phyloP scores from a whole-genome alignment of 2,113 vertebrate genomes.

The Toxotes jaculatrix region DNA sequence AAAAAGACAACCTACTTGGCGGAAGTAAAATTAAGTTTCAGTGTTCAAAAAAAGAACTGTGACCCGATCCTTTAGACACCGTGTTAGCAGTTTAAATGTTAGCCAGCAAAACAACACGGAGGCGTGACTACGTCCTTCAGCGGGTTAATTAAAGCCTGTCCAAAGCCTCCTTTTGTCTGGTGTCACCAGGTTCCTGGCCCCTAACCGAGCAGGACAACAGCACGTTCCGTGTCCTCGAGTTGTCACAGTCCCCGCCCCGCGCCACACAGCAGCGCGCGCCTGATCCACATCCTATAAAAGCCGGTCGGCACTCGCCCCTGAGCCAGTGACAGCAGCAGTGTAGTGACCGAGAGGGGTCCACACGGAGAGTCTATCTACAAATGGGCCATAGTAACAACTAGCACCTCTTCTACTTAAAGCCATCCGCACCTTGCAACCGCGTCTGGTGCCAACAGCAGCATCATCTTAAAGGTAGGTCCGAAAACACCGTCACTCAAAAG shows the following conservation, averaged over 20 bases:
- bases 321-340: neutral
- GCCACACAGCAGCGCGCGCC: neutral
- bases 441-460: conserved; percentile 57
- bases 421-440: conserved; percentile 55
- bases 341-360: conserved; percentile 30
- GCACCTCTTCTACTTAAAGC: conserved; percentile 50
- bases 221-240: conserved; percentile 35
- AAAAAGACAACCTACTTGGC: too few species aligned
- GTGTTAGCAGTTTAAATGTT: too few species aligned
- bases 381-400: conserved; percentile 82
- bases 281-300: conserved; percentile 46
- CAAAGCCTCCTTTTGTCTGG: neutral
- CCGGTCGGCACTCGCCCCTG: rapidly evolving
- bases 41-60: too few species aligned
- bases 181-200: conserved; percentile 1
- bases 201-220: neutral
- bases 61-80: too few species aligned
- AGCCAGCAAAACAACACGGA: neutral
- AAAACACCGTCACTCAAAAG: neutral
- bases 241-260: conserved; percentile 31
- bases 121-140: neutral
- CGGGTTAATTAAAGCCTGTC: conserved; percentile 9
- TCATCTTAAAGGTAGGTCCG: conserved; percentile 59
- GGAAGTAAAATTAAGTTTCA: too few species aligned
- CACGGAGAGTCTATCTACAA: conserved; percentile 36